phyloP scores from a whole-genome alignment of 1,140 invertebrate species.

The Drosophila truncata region DNA sequence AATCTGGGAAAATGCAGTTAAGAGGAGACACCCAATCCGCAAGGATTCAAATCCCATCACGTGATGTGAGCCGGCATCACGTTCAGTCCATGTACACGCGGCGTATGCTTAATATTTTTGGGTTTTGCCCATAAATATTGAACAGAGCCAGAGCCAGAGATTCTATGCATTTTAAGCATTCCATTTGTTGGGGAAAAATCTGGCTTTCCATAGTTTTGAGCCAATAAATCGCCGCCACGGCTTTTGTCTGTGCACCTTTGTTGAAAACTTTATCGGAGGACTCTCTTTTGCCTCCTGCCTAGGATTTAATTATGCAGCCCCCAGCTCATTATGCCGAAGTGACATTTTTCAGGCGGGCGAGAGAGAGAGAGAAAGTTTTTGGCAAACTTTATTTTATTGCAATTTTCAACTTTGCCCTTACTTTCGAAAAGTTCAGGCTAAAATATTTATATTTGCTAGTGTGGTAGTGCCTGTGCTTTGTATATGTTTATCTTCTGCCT shows the following conservation, averaged over 20 bases:
- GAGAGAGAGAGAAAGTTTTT: neutral
- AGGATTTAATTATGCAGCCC: constrained; percentile 62
- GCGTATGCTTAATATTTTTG: constrained; percentile 28
- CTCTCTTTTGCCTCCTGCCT: neutral
- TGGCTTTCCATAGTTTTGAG: constrained; percentile 47
- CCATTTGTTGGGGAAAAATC: constrained; percentile 26
- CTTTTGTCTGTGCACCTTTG: constrained; percentile 71
- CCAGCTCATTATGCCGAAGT: constrained; percentile 67
- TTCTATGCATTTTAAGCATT: constrained; percentile 56
- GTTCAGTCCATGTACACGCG: constrained; percentile 30
- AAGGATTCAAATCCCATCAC: neutral
- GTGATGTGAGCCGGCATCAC: constrained; percentile 41
- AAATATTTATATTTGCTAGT: constrained; percentile 64
- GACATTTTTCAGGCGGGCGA: constrained; percentile 53
- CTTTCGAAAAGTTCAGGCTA: constrained; percentile 60
- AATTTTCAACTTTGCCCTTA: constrained; percentile 81
- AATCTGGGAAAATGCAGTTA: constrained; percentile 17
- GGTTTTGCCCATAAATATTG: constrained; percentile 40
- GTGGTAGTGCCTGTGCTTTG: neutral
- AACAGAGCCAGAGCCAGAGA: constrained; percentile 6
- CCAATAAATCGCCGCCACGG: constrained; percentile 58
- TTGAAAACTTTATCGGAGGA: constrained; percentile 43
- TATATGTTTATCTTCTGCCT: constrained; percentile 16
- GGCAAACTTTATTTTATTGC: constrained; percentile 80
- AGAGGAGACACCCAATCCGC: constrained; percentile 9